Evolutionary conservation across 2,113 vertebrate genomes (phyloP), one percentile per base, ranked within the genome.

Genomic region (Zosterops lateralis): DNA sequence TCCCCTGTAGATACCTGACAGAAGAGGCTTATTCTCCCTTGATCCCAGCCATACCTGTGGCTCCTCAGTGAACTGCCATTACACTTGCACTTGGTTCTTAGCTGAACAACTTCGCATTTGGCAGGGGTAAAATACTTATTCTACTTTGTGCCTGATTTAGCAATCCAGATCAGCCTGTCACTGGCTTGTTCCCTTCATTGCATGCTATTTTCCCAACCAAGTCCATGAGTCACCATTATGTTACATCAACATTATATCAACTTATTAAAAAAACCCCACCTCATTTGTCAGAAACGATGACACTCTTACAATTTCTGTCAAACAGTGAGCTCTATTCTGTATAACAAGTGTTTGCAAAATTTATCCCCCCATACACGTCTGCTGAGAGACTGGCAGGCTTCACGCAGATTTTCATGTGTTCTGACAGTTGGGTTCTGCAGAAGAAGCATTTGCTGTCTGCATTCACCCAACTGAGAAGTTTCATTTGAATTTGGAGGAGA

Each of bases 341-440:
- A 31, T 60, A 71, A 40, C 56, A 71, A 78, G 11, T 17, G 22
- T 79, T 84, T 38, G 45, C 62, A 93, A 85, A 85, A 79, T 53
- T 53, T 76, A 62, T 48, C 16, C 20, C 48, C 31, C 38, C 2
- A 0, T 73, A 42, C 42, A 32, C 0, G 0, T 79, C 48, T 91
- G 40, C 40, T 67, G 70, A 84, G 53, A 72, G 56, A 65, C 84
- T 75, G 76, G 24, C 61, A 94, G 61, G 81, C 57, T 91, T 82
- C 78, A 65, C 81, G 60, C 34, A 61, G 58, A 82, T 82, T 84
- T 91, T 83, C 42, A 53, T 65, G 67, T 62, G 45, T 88, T 93
- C 58, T 12, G 6, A 76, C 75, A 83, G n/a, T 36, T 64, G 75
- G 51, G 40, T 31, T 83, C 72, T 58, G 51, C 68, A 85, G 72